These are phyloP conservation scores for Lasioglossum leucozonium DNA, from an alignment of 2,888 invertebrate species.

Conservation along the genomic window DNA sequence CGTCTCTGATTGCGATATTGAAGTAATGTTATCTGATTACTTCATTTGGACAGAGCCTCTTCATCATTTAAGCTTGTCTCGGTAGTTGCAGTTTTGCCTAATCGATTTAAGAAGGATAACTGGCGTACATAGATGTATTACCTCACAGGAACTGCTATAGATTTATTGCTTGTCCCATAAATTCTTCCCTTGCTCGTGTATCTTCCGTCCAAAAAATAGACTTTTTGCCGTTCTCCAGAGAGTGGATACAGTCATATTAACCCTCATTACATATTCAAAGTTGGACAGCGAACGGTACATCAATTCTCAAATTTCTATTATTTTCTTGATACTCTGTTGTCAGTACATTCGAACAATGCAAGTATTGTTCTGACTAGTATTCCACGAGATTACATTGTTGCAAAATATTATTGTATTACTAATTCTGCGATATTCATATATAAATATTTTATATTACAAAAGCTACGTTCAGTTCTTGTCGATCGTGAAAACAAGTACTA, in stretches of 20 bases:
- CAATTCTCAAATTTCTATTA: background rate
- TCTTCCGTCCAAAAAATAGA: background rate
- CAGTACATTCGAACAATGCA: background rate
- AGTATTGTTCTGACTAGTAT: background rate
- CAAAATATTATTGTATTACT: background rate
- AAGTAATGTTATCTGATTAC: slow-evolving; percentile 9
- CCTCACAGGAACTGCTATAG: slow-evolving; percentile 3
- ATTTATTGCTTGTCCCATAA: slow-evolving; percentile 14
- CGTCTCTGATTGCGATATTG: background rate
- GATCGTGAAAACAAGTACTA: background rate
- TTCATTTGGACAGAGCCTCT: slow-evolving; percentile 5
- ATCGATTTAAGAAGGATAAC: slow-evolving; percentile 14
- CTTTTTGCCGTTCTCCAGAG: background rate
- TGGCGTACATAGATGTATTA: slow-evolving; percentile 8
- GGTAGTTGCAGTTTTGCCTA: slow-evolving; percentile 8
- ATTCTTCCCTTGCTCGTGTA: slow-evolving; percentile 2
- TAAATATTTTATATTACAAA: background rate
- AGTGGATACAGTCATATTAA: background rate
- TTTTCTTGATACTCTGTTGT: background rate
- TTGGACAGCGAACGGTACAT: background rate
- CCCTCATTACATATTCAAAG: background rate
- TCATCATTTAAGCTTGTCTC: slow-evolving; percentile 10
- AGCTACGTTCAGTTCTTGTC: background rate
- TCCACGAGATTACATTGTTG: background rate
- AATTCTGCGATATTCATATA: background rate